These are phyloP conservation scores for Amphiprion ocellaris DNA, from an alignment of 2,113 vertebrate genomes.

Conservation along the genomic window DNA sequence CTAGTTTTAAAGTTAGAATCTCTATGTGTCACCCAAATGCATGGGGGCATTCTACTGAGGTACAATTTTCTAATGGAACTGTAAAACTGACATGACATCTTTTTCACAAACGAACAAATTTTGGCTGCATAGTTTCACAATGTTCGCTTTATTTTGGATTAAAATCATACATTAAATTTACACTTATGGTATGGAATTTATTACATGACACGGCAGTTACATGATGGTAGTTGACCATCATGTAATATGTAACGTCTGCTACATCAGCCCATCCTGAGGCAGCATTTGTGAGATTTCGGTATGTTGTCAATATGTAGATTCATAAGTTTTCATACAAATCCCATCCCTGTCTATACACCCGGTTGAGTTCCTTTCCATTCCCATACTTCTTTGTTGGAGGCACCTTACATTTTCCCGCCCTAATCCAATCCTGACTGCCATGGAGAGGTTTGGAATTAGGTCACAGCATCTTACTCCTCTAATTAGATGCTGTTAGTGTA, in stretches of 20 bases:
- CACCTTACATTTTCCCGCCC: slow-evolving; percentile 48
- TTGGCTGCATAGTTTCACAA: background rate
- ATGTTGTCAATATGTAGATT: background rate
- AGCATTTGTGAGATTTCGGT: background rate
- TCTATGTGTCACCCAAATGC: background rate
- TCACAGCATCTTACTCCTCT: slow-evolving; percentile 75
- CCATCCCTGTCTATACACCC: background rate
- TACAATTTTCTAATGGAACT: background rate
- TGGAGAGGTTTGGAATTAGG: slow-evolving; percentile 79
- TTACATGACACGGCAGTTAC: too few relatives aligned
- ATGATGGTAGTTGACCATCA: too few relatives aligned
- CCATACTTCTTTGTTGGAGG: slow-evolving; percentile 15
- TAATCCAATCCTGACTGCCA: slow-evolving; percentile 62
- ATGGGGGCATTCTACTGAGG: background rate
- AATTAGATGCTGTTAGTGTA: slow-evolving; percentile 73
- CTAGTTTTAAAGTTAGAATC: slow-evolving; percentile 17
- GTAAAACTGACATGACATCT: too few relatives aligned
- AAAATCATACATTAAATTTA: background rate
- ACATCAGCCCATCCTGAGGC: background rate
- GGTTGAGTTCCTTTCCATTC: slow-evolving; percentile 12
- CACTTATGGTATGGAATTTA: too few relatives aligned
- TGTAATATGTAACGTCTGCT: background rate
- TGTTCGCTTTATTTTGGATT: background rate
- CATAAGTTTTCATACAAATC: background rate
- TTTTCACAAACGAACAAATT: background rate